Conservation (phyloP, 2,888 invertebrate species). For the Ornithoptera priamus region DNA sequence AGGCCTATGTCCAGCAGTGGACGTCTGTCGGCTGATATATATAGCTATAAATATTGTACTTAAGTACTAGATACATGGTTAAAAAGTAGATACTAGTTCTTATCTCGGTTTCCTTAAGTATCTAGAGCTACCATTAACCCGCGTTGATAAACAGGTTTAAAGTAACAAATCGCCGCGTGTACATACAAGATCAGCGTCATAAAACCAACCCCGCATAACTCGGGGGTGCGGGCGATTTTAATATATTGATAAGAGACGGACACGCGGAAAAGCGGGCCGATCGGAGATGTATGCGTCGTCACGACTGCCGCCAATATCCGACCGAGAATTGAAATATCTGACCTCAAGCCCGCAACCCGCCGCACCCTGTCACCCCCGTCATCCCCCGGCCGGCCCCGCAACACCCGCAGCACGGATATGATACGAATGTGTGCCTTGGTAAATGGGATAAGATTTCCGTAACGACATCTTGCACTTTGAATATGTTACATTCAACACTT, state of each 20-base stretch:
- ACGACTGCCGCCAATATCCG: conserved; percentile 76
- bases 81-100: too few species aligned
- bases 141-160: too few species aligned
- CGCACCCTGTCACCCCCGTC: background rate
- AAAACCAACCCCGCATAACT: conserved; percentile 33
- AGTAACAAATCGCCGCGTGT: too few species aligned
- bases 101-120: too few species aligned
- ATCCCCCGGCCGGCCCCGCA: conserved; percentile 1
- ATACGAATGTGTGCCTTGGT: conserved; percentile 26
- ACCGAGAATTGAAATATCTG: conserved; percentile 78
- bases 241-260: conserved; percentile 68
- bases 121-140: too few species aligned
- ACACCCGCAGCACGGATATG: conserved; percentile 20
- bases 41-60: too few species aligned
- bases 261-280: conserved; percentile 46
- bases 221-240: conserved; percentile 50
- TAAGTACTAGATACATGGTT: too few species aligned
- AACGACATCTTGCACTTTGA: conserved; percentile 15
- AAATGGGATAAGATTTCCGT: conserved; percentile 32
- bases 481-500: too few species aligned
- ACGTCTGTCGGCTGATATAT: too few species aligned
- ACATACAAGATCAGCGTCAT: conserved; percentile 47
- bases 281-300: conserved; percentile 75
- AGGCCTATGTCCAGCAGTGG: too few species aligned
- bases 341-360: conserved; percentile 45